Evolutionary conservation across 2,797 vertebrate species (phyloP).

Genomic region (Xerus rutilus): DNA sequence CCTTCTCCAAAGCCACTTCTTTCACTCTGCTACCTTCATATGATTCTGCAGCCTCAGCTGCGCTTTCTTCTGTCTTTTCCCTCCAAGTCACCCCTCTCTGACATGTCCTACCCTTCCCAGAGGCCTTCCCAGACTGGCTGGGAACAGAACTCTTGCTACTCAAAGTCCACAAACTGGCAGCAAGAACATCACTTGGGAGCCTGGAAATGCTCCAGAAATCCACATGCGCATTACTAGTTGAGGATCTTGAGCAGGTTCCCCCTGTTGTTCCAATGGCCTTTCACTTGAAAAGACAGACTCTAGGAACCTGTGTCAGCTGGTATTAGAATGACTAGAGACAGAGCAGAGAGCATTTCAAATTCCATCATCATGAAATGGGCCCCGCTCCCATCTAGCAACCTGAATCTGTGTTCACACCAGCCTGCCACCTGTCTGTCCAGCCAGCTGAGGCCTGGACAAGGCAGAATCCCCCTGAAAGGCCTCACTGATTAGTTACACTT

Average conservation of each 20-base stretch:
- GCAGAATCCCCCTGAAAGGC: background rate
- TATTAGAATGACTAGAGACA: background rate
- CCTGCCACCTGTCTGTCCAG: background rate
- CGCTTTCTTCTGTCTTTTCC: background rate
- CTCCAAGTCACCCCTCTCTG: background rate
- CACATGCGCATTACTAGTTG: fast-evolving
- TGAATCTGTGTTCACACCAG: fast-evolving
- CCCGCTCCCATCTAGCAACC: too few relatives aligned
- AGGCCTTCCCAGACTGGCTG: background rate
- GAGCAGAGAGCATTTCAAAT: background rate
- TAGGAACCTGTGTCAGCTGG: background rate
- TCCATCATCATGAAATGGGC: background rate
- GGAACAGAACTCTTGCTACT: background rate
- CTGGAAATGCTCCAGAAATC: background rate
- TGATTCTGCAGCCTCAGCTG: too few relatives aligned
- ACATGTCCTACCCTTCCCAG: background rate
- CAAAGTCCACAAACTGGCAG: fast-evolving
- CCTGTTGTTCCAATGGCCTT: background rate
- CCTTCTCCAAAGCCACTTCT: background rate
- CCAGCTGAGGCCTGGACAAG: background rate
- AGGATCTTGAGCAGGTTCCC: background rate
- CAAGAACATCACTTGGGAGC: background rate
- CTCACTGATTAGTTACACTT: background rate
- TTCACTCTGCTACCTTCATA: background rate
- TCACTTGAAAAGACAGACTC: background rate